Evolutionary conservation across 1,140 invertebrate genomes (phyloP), one percentile per base, ranked within the genome.

Genomic region (Bombus affinis): DNA sequence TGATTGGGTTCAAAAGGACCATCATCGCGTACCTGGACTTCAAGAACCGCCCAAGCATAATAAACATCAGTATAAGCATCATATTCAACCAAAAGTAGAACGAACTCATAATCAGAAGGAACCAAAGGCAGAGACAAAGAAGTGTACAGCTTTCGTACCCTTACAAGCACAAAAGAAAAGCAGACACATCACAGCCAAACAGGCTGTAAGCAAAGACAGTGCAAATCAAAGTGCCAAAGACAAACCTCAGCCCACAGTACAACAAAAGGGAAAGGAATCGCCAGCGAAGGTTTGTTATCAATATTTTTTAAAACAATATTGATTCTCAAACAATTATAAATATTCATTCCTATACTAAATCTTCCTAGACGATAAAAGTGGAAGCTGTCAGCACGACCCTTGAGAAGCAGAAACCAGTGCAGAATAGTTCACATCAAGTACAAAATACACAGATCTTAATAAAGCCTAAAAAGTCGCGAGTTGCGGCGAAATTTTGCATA

Each of bases 401-500:
- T 6, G 73, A 85, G 9, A 82, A 86, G 59, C 32, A 81, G 4
- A 74, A 47, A 13, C 25, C 35, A 32, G 73, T 44, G 15, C 66
- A 72, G n/a, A 88, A 18, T 32, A 87, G 47, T 32, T 71, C 75
- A 53, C 86, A 85, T 28, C 65, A 76, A 62, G 83, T 78, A 62
- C 92, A 94, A 93, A 88, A 91, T 86, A 76, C 83, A 32, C 92
- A 95, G 89, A 88, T 91, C 70, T 74, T 89, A 22, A 91, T 91
- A 70, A 94, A 93, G 79, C 92, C 95, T 87, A 95, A 94, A 85
- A 96, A 94, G 84, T 95, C 95, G 3, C 95, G 96, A 82, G 95
- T 96, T 85, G 96, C 96, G 8, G 96, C 96, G 15, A 96, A 96
- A 89, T 95, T 96, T 42, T 93, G 94, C 57, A 93, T 94, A 39